Base-by-base conservation (phyloP, 2,797 vertebrate genomes). In the Mustela erminea region DNA sequence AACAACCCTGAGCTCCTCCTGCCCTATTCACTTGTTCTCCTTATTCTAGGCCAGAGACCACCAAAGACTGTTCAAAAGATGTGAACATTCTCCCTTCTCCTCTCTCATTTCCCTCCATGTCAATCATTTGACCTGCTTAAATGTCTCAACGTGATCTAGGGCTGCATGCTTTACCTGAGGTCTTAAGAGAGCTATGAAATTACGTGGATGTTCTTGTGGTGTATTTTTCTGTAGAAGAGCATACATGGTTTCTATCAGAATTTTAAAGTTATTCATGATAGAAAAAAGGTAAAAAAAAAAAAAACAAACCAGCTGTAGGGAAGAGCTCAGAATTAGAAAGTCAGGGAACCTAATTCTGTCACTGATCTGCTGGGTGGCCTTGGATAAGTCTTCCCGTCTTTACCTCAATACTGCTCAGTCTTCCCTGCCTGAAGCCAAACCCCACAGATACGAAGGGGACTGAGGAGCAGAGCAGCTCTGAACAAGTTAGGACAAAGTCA, bases 401-500 rank as follows among this genome's bases (percentile, higher is more conserved):
- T 29, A 77, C 2, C 3, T 52, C 35, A 60, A 83, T 27, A 78
- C 3, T 29, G 4, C 54, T 49, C 29, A 52, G 46, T 66, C 54
- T 91, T 88, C 46, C 29, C 54, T 94, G 82, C 78, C 83, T 89
- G 21, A 89, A 93, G 82, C 66, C 88, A 77, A 92, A 85, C 52
- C 2, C 6, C 9, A 90, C 23, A 88, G 66, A 35, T 35, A 58
- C 6, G 12, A 92, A 88, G 82, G 46, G 58, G 25, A 80, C 60
- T 68, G 15, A 85, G 49, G 85, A 54, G 23, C 21, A 7, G 64
- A 75, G 52, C 89, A 56, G 58, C 62, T 96, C 18, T 91, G 72
- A 77, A 70, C 20, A 86, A 88, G 60, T 72, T 68, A 41, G 64
- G 85, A 89, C 23, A 68, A 90, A 88, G 41, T 93, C 72, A 32